Base-by-base conservation (phyloP, 2,113 vertebrate genomes). In the Tachysurus fulvidraco region DNA sequence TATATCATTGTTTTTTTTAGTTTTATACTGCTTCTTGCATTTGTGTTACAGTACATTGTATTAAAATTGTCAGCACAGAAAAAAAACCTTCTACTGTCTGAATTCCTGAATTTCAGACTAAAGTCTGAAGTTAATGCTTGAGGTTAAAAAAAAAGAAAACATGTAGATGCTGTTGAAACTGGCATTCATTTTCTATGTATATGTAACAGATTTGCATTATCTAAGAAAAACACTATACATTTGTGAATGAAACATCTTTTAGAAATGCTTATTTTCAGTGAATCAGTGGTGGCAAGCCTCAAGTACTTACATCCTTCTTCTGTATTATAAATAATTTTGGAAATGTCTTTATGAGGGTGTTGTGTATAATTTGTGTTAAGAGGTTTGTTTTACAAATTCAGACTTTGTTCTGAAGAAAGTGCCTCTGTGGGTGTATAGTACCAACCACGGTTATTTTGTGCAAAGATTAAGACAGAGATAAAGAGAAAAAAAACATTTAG, bases 301-400 rank as follows among this genome's bases (percentile, higher is more conserved):
- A 69, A 41, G 30, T 41, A 41, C 16, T 41, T 71, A 71, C 2
- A 41, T 30, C 17, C 16, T 11, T 71, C 41, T 21, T 21, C 17
- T 9, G 36, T 4, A 71, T 21, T 21, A 73, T 44, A 9, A 44
- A 7, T 21, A 17, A 41, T 69, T 71, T 3, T 7, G 21, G 30
- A 44, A 44, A 44, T 19, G 36, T 41, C 67, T 71, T 19, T 36
- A 71, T 71, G 23, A 21, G 16, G 23, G 69, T 23, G 36, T 73
- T 73, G 8, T 41, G 21, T 87, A 71, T 71, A 52, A 82, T 52
- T 52, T 76, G 44, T 84, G 28, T 59, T 6, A 67, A 67, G 30
- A 13, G n/a, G 64, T 73, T 21, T 84, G 17, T 83, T 1, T 17
- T 50, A 10, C 69, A 23, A 73, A 73, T 73, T 10, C 30, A 44